These are phyloP conservation scores for Theocolax elegans DNA, from an alignment of 1,140 invertebrate species.

Conservation along the genomic window DNA sequence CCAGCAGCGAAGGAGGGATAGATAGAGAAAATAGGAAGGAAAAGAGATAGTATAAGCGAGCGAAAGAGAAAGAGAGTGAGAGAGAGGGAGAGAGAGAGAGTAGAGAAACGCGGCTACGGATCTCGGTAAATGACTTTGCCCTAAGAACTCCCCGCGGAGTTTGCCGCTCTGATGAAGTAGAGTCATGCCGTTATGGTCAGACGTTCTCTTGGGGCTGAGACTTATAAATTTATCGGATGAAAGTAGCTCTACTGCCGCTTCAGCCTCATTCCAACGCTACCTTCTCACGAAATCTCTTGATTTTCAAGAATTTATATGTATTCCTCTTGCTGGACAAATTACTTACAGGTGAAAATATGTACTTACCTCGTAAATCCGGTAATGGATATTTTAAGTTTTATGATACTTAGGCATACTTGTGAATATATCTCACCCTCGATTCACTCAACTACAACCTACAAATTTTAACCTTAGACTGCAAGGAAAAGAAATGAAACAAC, in stretches of 20 bases:
- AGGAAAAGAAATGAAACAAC: no score
- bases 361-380: no score
- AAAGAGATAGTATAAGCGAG: no score
- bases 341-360: no score
- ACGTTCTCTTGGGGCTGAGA: slow-evolving; percentile 9
- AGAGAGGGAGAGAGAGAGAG: neutral
- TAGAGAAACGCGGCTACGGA: neutral
- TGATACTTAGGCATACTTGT: no score
- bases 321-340: no score
- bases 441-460: no score
- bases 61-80: neutral
- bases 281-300: slow-evolving; percentile 7
- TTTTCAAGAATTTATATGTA: neutral
- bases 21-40: no score
- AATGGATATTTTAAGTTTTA: no score
- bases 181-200: slow-evolving; percentile 36
- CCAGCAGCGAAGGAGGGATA: no score
- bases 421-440: no score
- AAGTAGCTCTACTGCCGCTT: slow-evolving; percentile 1
- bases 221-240: slow-evolving; percentile 34
- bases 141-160: slow-evolving; percentile 36
- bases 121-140: slow-evolving; percentile 33
- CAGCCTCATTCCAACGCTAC: neutral
- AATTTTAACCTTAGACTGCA: no score
- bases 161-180: slow-evolving; percentile 27